Conservation (phyloP, 2,888 invertebrate genomes). For the Labia minor region DNA sequence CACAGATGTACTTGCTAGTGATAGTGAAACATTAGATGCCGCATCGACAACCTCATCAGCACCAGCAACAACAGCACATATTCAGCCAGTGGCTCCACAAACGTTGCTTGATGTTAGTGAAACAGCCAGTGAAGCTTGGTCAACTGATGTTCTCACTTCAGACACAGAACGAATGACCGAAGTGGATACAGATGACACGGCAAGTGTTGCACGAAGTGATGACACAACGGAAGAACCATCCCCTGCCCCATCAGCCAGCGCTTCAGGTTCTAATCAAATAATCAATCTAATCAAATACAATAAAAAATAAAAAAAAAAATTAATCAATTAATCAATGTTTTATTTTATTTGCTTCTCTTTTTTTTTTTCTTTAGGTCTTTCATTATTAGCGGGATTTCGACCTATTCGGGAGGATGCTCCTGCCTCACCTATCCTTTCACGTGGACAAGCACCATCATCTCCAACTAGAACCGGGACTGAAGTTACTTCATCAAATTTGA, state of each 20-base stretch:
- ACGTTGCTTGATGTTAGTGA: slow-evolving; percentile 67
- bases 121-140: slow-evolving; percentile 96
- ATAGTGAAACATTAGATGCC: slow-evolving; percentile 79
- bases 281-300: too few species aligned
- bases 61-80: slow-evolving; percentile 36
- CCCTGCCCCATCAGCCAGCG: slow-evolving; percentile 29
- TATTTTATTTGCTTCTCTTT: too few species aligned
- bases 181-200: slow-evolving; percentile 59
- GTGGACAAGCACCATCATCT: slow-evolving; percentile 30
- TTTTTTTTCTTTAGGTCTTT: background rate
- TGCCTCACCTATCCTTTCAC: slow-evolving; percentile 24
- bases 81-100: slow-evolving; percentile 34
- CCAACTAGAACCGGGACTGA: slow-evolving; percentile 29
- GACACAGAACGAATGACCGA: slow-evolving; percentile 87
- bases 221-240: slow-evolving; percentile 51
- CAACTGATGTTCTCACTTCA: slow-evolving; percentile 87
- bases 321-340: too few species aligned
- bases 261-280: background rate
- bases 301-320: too few species aligned
- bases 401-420: slow-evolving; percentile 35
- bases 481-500: slow-evolving; percentile 34
- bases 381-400: slow-evolving; percentile 29
- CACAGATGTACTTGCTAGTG: slow-evolving; percentile 93
- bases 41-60: slow-evolving; percentile 46
- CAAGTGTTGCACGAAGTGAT: slow-evolving; percentile 61